Base-by-base conservation (phyloP, 2,113 vertebrate species). In the Corythoichthys haematopterus region DNA sequence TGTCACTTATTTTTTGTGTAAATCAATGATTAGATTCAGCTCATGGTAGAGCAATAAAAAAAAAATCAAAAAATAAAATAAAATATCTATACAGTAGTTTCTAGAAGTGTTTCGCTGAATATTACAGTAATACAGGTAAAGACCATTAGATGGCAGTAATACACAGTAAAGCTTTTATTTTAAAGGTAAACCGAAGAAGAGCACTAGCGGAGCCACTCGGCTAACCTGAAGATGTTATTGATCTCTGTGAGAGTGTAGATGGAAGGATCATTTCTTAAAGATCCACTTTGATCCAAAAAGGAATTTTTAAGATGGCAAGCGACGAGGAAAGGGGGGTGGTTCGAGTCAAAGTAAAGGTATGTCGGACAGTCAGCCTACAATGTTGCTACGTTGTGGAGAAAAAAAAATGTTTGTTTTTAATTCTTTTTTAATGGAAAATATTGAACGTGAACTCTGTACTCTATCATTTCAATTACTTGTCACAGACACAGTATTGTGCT, bases 281-380 rank as follows among this genome's bases (percentile, higher is more conserved):
- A 61, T 14, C 65, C 45, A 14, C 56, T 35, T 46, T 63, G 69
- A 48, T 60, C 65, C 48, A 1, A 69, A 68, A 73, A 73, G 74
- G 80, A 75, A 70, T 69, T 46, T 69, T 65, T 74, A 85, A 43
- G 7, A 93, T 93, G 92, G 89, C 89, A 12, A 80, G 83, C 64
- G 92, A 93, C 84, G 92, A 92, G 83, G 92, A 92, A 87, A 85
- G 91, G 83, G 91, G 84, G 80, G 92, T 93, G 53, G 92, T 93
- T 45, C 92, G 92, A 12, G 92, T 93, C 77, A 90, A 88, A 90
- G 92, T 93, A 70, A 92, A 91, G 92, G 92, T 93, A 88, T 46
- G 60, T 45, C 6, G 20, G 43, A 4, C 43, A 62, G n/a, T 46
- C 28, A 62, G 59, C n/a, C 5, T 11, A n/a, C 16, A 60, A 43